A percentile compares a stretch with the other conserved stretches of the same genome.
These are phyloP conservation scores for Trichomycterus rosablanca DNA, from an alignment of 2,113 vertebrate species.

Conservation along the genomic window DNA sequence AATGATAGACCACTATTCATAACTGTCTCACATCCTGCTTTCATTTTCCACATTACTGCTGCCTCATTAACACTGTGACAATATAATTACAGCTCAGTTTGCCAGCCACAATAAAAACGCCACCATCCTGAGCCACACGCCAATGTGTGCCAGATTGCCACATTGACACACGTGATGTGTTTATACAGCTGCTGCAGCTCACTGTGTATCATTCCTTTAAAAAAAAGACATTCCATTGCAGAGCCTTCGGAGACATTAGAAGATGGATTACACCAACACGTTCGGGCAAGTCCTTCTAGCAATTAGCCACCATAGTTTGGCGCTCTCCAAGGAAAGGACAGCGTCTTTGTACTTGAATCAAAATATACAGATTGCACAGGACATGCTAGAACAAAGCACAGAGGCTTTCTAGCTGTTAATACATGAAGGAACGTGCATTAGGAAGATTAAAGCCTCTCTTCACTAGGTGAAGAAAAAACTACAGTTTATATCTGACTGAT, in stretches of 20 bases:
- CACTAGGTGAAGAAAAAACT: not conserved
- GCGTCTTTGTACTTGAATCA: not conserved
- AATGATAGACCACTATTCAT: no score
- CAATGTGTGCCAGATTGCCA: conserved; percentile 26
- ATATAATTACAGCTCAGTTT: not conserved
- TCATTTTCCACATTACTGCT: no score
- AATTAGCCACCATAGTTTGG: conserved; percentile 15
- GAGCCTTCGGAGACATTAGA: conserved; percentile 5
- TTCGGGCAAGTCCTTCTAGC: conserved; percentile 40
- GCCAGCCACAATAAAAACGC: conserved; percentile 3
- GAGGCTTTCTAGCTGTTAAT: conserved; percentile 18
- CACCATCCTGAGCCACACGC: conserved; percentile 6
- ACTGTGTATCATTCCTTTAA: conserved; percentile 28
- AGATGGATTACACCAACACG: conserved; percentile 45
- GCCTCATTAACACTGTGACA: not conserved
- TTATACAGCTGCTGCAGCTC: conserved; percentile 51
- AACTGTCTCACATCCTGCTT: no score
- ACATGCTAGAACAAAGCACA: conserved; percentile 4
- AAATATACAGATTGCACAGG: conserved; percentile 4
- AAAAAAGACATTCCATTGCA: conserved; percentile 45
- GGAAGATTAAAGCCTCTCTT: no score
- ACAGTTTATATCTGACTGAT: not conserved
- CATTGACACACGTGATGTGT: conserved; percentile 36
- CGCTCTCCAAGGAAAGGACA: conserved; percentile 1
- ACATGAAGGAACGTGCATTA: conserved; percentile 10